Evolutionary conservation across 2,888 invertebrate genomes (phyloP), one percentile per base, ranked within the genome.

Genomic region (Hirtodrosophila alboralis): DNA sequence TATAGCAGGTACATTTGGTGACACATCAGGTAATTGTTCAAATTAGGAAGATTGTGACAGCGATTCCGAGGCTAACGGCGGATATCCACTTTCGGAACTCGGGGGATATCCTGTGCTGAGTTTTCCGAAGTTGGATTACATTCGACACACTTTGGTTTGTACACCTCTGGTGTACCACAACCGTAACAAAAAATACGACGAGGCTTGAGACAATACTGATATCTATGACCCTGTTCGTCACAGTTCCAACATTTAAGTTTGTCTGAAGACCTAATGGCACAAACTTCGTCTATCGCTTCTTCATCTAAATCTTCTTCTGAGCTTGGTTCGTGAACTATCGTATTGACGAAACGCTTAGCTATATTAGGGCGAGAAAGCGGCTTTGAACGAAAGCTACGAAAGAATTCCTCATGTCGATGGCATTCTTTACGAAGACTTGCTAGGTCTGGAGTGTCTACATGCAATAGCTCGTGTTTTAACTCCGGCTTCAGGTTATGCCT

Each of bases 91-190:
- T 10, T 33, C 33, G 31, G 37, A 37, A n/a, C 7, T n/a, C 14
- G 28, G 13, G 13, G 40, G 21, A 58, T 12, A 7, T 26, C 49
- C 43, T 12, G 26, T 4, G 16, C n/a, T 0, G 12, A 14, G 44
- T 34, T 45, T 45, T 45, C 33, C 33, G 28, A 7, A 3, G n/a
- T 8, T 9, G 28, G 3, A 2, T 16, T 10, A 23, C 30, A 58
- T 21, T 44, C 44, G 7, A 4, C 13, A n/a, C 37, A 51, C 7
- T n/a, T 44, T 3, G 51, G 38, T 8, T 51, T 51, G 10, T 51
- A 38, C 5, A 10, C 27, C 0, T 51, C 31, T 14, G 12, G 3
- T 1, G 13, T 10, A 12, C 33, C 33, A 12, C 44, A 58, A 4
- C 51, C 37, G 12, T 44, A 44, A 14, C 43, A 51, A 8, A 44